Conservation (phyloP, 2,113 vertebrate genomes). For the Vulpes ferrilata region DNA sequence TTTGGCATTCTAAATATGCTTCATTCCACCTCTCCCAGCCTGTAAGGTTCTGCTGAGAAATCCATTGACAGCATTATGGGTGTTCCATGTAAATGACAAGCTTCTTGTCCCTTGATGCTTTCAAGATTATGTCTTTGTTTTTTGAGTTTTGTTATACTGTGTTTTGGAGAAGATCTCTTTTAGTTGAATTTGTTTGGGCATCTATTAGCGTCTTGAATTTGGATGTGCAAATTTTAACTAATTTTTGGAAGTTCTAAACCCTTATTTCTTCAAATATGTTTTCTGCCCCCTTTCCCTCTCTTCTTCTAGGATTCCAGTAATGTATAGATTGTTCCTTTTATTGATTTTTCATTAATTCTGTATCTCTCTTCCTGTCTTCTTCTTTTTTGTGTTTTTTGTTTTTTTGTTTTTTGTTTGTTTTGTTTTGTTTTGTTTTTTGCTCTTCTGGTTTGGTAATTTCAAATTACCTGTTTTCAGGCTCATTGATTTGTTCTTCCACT, state of each 20-base stretch:
- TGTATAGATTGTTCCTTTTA: background rate
- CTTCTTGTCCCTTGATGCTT: background rate
- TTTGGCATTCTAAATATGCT: background rate
- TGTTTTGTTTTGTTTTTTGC: background rate
- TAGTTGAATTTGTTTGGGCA: background rate
- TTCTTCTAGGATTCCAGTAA: background rate
- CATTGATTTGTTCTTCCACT: background rate
- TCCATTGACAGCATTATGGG: background rate
- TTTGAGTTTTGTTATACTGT: background rate
- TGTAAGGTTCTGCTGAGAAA: background rate
- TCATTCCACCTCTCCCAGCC: background rate
- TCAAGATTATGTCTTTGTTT: background rate
- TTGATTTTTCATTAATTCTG: background rate
- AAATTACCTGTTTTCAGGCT: background rate
- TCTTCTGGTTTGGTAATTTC: background rate
- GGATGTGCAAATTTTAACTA: background rate
- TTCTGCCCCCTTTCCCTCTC: background rate
- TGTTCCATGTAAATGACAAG: background rate
- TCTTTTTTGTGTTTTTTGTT: background rate
- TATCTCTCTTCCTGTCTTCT: background rate
- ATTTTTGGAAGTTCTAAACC: background rate
- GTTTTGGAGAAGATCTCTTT: background rate
- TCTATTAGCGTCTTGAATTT: background rate
- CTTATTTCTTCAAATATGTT: background rate
- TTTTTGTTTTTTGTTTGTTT: background rate